Evolutionary conservation across 2,113 vertebrate genomes (phyloP).

Genomic region (Osmerus eperlanus): DNA sequence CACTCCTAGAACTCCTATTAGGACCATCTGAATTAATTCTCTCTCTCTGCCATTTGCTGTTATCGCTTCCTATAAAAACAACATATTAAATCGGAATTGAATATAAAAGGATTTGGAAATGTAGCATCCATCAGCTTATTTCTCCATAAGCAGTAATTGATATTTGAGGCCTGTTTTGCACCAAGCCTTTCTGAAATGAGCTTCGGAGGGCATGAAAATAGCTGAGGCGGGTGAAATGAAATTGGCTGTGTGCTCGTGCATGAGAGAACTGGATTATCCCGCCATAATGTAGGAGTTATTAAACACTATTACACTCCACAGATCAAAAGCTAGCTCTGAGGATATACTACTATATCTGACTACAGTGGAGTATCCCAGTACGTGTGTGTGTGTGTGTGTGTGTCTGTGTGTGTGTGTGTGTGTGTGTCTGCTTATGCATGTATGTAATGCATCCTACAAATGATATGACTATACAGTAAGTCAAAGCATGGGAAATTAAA

Average conservation of each 20-base stretch:
- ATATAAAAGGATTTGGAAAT: slow-evolving; percentile 56
- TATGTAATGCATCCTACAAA: not conserved
- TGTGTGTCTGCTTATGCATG: not conserved
- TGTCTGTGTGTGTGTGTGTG: not conserved
- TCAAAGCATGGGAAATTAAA: not conserved
- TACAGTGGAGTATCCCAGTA: not conserved
- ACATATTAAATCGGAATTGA: slow-evolving; percentile 49
- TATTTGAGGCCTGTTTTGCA: slow-evolving; percentile 57
- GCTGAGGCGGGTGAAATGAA: slow-evolving; percentile 69
- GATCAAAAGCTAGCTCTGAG: slow-evolving; percentile 54
- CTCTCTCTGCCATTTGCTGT: slow-evolving; percentile 31
- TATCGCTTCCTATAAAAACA: slow-evolving; percentile 44
- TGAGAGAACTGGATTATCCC: slow-evolving; percentile 68
- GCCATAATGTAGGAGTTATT: slow-evolving; percentile 70
- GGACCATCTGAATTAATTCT: slow-evolving; percentile 39
- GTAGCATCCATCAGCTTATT: slow-evolving; percentile 58
- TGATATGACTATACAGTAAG: not conserved
- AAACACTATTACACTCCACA: slow-evolving; percentile 67
- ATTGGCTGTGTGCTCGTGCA: slow-evolving; percentile 71
- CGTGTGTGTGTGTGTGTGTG: not conserved
- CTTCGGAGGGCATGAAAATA: slow-evolving; percentile 60
- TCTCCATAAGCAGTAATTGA: slow-evolving; percentile 62
- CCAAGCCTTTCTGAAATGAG: slow-evolving; percentile 60
- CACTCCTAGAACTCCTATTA: slow-evolving; percentile 14
- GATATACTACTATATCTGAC: slow-evolving; percentile 44